phyloP scores from a whole-genome alignment of 1,140 invertebrate species.

The Mamestra configurata region DNA sequence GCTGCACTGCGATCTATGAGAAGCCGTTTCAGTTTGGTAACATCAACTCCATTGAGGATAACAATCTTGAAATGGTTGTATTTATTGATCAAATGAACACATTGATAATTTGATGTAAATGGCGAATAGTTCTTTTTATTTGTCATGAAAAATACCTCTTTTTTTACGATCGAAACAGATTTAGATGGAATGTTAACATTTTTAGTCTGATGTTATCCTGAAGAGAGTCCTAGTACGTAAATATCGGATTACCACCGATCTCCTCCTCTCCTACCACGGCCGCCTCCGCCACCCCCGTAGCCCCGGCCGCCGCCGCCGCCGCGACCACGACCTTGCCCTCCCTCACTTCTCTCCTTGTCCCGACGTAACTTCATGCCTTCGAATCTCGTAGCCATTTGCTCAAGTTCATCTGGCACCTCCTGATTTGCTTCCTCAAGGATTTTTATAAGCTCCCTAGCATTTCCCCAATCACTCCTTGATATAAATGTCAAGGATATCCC shows the following conservation, averaged over 20 bases:
- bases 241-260: slow-evolving; percentile 53
- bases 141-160: neutral
- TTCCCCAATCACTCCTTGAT: slow-evolving; percentile 93
- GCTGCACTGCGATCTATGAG: neutral
- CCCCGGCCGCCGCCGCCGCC: slow-evolving; percentile 73
- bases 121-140: neutral
- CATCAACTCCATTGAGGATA: neutral
- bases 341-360: slow-evolving; percentile 82
- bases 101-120: neutral
- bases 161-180: neutral
- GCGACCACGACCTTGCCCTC: no score
- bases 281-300: slow-evolving; percentile 67
- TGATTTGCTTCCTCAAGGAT: slow-evolving; percentile 94
- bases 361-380: slow-evolving; percentile 89
- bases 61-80: neutral
- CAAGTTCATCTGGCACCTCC: slow-evolving; percentile 92
- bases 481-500: slow-evolving; percentile 95
- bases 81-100: no score
- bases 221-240: neutral
- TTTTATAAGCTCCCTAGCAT: slow-evolving; percentile 94
- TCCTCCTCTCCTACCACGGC: slow-evolving; percentile 20
- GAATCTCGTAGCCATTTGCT: slow-evolving; percentile 91
- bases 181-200: neutral
- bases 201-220: neutral
- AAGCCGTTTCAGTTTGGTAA: neutral